These are phyloP conservation scores for Tursiops truncatus DNA, from an alignment of 2,113 vertebrate species.

Conservation along the genomic window DNA sequence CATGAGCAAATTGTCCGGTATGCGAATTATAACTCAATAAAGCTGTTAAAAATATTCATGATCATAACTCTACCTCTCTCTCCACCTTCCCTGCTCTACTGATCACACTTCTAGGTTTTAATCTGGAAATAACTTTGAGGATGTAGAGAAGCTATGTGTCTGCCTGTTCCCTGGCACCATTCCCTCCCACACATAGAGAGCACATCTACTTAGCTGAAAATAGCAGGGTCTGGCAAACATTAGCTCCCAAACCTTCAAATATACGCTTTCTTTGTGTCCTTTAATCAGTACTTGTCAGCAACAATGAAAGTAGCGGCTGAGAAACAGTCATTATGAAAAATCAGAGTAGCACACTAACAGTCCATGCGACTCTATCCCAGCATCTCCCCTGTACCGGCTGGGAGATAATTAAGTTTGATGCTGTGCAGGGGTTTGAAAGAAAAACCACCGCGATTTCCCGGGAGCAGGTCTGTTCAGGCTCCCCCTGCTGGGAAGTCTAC, in stretches of 20 bases:
- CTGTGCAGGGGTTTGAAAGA: not conserved
- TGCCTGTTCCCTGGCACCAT: fast-evolving
- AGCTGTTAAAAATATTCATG: fast-evolving
- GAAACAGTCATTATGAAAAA: not conserved
- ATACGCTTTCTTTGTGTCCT: not conserved
- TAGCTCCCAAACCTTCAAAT: not conserved
- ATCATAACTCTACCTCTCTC: fast-evolving
- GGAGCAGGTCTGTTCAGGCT: not conserved
- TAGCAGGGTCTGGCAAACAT: not conserved
- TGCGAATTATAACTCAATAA: not conserved
- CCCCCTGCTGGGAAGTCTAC: not conserved
- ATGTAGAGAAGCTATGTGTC: too few relatives aligned
- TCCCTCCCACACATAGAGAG: not conserved
- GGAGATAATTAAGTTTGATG: not conserved
- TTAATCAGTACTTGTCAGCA: not conserved
- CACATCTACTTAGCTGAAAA: not conserved
- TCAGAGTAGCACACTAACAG: not conserved
- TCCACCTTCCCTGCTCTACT: fast-evolving
- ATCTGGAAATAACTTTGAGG: not conserved
- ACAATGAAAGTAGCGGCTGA: not conserved
- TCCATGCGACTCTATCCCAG: fast-evolving
- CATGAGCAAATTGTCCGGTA: fast-evolving
- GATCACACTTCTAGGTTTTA: not conserved
- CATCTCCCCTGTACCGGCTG: too few relatives aligned
- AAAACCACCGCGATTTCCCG: not conserved